Conservation (phyloP, 2,797 vertebrate genomes). For the Pseudocheirus occidentalis region DNA sequence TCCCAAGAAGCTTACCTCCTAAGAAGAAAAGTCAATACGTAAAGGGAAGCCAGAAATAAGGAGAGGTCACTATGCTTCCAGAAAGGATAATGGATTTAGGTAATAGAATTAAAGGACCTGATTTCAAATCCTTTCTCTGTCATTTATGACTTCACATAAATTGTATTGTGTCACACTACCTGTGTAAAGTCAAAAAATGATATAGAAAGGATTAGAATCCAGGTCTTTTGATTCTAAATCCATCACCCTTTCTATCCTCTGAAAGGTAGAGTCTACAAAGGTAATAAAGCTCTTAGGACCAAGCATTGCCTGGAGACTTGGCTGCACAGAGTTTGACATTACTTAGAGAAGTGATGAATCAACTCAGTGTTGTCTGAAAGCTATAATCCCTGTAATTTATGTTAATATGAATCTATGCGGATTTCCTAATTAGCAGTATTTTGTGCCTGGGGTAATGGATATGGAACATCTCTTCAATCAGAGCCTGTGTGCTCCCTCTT, state of each 20-base stretch:
- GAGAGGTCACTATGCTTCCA: neutral
- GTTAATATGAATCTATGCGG: constrained; percentile 42
- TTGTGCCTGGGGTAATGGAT: constrained; percentile 42
- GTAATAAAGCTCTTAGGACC: neutral
- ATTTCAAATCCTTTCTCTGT: neutral
- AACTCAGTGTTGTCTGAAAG: neutral
- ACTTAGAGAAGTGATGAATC: constrained; percentile 50
- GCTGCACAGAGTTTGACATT: constrained; percentile 26
- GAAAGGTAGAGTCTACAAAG: constrained; percentile 10
- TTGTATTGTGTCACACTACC: neutral
- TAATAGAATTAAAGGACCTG: neutral
- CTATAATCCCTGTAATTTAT: constrained; percentile 47
- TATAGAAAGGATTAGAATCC: neutral
- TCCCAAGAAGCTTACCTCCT: neutral
- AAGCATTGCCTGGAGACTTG: constrained; percentile 4
- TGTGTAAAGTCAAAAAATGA: neutral
- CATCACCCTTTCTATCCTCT: neutral
- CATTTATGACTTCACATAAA: neutral
- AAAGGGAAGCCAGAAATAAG: neutral
- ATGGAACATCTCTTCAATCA: constrained; percentile 43
- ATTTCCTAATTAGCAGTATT: constrained; percentile 67
- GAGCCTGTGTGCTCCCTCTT: constrained; percentile 33
- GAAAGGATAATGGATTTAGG: neutral
- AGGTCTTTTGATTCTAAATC: neutral
- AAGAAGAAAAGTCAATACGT: neutral